phyloP scores from a whole-genome alignment of 2,113 vertebrate genomes.

The Alectura lathami region DNA sequence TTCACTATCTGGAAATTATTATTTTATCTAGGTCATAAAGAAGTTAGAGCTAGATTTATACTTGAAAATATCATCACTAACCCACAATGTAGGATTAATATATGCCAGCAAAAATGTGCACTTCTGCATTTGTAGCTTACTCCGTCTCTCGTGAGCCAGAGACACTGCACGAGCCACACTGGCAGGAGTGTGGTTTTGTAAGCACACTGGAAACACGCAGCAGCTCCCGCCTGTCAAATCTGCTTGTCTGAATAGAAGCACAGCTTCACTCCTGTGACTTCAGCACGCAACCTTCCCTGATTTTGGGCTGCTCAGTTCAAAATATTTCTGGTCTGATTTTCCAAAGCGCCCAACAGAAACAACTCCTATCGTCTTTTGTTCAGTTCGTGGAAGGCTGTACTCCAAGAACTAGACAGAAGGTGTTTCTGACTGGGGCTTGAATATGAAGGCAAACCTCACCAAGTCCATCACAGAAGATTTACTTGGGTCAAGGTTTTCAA shows the following conservation, averaged over 20 bases:
- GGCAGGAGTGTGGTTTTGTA: not conserved
- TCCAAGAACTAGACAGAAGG: not conserved
- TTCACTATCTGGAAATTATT: not conserved
- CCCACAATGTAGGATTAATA: not conserved
- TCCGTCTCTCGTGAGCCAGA: not conserved
- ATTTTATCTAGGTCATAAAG: not conserved
- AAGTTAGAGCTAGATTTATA: not conserved
- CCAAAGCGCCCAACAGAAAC: not conserved
- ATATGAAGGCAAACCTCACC: not conserved
- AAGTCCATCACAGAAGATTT: not conserved
- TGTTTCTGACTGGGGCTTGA: not conserved
- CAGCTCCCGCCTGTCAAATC: not conserved
- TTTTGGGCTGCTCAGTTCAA: not conserved
- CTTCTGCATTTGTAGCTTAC: not conserved
- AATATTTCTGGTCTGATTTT: not conserved
- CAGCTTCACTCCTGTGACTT: not conserved
- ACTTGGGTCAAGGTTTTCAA: not conserved
- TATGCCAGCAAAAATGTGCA: not conserved
- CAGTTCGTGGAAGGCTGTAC: not conserved
- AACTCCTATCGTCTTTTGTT: not conserved
- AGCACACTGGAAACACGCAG: not conserved
- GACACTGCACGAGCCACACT: not conserved
- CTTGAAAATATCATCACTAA: not conserved
- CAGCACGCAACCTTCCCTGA: accelerated
- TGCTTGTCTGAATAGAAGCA: not conserved